phyloP scores from a whole-genome alignment of 2,797 vertebrate genomes.

The Lateolabrax maculatus region DNA sequence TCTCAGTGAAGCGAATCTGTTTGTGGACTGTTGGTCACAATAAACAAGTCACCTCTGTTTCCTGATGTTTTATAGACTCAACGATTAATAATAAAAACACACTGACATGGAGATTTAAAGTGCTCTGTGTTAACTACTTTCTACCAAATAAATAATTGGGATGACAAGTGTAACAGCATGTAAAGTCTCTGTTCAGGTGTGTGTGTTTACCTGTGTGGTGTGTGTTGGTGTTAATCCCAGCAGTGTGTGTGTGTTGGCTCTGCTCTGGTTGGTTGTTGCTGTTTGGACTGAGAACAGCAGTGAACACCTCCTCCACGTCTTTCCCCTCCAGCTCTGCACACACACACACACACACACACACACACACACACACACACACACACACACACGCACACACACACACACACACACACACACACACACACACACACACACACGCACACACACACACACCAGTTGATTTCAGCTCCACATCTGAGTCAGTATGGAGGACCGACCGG shows the following conservation, averaged over 20 bases:
- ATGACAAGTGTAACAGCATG: too few relatives aligned
- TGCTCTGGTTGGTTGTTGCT: conserved; percentile 78
- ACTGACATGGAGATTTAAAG: too few relatives aligned
- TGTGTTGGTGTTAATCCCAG: conserved; percentile 69
- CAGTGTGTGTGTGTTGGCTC: conserved; percentile 81
- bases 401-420: too few relatives aligned
- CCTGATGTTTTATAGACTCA: too few relatives aligned
- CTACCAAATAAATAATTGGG: too few relatives aligned
- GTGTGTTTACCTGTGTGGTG: conserved; percentile 36
- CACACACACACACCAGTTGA: not conserved
- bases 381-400: not conserved
- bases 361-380: not conserved
- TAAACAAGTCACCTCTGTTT: too few relatives aligned
- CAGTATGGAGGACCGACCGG: too few relatives aligned
- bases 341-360: conserved; percentile 28
- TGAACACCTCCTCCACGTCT: conserved; percentile 98
- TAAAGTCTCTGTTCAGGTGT: conserved; percentile 14
- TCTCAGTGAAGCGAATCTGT: too few relatives aligned
- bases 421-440: too few relatives aligned
- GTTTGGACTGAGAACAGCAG: conserved; percentile 93
- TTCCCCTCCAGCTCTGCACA: conserved; percentile 94
- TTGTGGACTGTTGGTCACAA: too few relatives aligned
- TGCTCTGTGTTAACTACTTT: too few relatives aligned
- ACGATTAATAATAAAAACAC: too few relatives aligned
- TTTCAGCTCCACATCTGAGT: not conserved